These are phyloP conservation scores for Pipistrellus nathusii DNA, from an alignment of 2,797 vertebrate genomes.

Conservation along the genomic window DNA sequence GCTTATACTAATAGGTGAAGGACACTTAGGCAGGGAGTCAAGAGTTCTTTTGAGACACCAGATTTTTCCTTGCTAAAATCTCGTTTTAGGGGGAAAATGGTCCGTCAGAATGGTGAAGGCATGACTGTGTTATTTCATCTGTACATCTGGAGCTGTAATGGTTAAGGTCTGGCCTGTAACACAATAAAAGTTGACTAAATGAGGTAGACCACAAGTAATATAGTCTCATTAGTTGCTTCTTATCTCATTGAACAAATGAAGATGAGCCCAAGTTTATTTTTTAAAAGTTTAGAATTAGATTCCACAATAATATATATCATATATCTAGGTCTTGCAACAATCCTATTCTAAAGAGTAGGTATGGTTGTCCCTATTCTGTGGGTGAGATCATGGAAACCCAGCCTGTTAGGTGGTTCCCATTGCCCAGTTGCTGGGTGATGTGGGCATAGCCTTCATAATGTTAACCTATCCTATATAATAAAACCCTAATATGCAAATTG, in stretches of 20 bases:
- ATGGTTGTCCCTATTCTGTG: background rate
- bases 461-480: background rate
- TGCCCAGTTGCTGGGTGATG: background rate
- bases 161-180: background rate
- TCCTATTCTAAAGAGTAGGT: background rate
- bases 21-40: background rate
- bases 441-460: background rate
- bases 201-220: background rate
- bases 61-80: constrained; percentile 45
- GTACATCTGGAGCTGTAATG: background rate
- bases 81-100: background rate
- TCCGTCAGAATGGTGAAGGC: background rate
- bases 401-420: background rate
- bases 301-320: background rate
- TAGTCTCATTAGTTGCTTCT: background rate
- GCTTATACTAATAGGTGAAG: constrained; percentile 14
- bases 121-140: background rate
- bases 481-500: no score
- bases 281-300: constrained; percentile 29
- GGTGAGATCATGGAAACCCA: background rate
- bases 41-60: background rate
- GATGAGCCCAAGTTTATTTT: constrained; percentile 20
- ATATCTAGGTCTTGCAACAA: background rate
- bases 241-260: background rate
- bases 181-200: background rate